Base-by-base conservation (phyloP, 2,113 vertebrate species). In the Psittacula cyanocephala region DNA sequence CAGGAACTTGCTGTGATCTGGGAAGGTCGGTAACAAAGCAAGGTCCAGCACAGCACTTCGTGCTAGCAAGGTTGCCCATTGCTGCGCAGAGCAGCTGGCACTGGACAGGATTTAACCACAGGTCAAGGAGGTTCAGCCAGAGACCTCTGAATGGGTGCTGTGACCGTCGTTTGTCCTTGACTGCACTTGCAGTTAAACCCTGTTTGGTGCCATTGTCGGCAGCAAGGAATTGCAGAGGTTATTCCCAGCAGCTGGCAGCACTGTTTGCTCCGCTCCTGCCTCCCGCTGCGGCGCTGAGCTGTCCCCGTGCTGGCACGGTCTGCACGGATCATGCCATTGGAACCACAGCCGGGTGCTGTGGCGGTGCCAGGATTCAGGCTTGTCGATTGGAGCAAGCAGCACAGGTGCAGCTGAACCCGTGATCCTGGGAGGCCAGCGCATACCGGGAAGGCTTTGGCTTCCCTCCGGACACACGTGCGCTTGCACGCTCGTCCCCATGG, bases 221-320 rank as follows among this genome's bases (percentile, higher is more conserved):
- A 89, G 57, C 3, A 43, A 59, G 70, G 83, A 47, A 33, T 65
- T 92, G 39, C 52, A 3, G 81, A 69, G 85, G 24, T 17, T 47
- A 20, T 33, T 79, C 14, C 75, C 90, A 53, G 89, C 95, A 96
- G 95, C 96, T 95, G 95, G 62, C 88, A 82, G 78, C 4, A 4
- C 81, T 64, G 79, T 65, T 75, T 46, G 4, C 91, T 12, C 10
- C 5, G 6, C 11, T 53, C 52, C 60, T 53, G 16, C 69, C 81
- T 93, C 83, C 80, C 24, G 11, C 68, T 46, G 12, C 10, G 2
- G 44, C 2, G 12, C 78, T 68, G 64, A 39, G 31, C 86, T 25
- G 20, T 63, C 14, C 68, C 57, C 44, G 57, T 9, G 14, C 82
- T 68, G 39, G 88, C 90, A 68, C 43, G 2, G 15, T n/a, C 44